Evolutionary conservation across 2,113 vertebrate species (phyloP), one percentile per base, ranked within the genome.

Genomic region (Peromyscus californicus): DNA sequence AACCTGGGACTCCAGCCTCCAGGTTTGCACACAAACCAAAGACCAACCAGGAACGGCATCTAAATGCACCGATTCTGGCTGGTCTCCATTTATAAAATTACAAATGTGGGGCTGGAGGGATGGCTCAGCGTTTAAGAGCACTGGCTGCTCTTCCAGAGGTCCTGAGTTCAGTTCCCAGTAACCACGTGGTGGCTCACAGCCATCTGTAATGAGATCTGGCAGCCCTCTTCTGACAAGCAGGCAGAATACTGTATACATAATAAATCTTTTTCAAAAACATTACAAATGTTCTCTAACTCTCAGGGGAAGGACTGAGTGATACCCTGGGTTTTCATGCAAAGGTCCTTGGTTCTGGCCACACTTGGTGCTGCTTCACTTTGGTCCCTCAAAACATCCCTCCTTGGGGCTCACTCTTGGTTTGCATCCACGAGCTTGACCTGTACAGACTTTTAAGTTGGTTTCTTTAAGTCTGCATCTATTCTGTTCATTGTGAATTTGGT

Each of bases 301-400:
- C 96, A 74, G 5, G 13, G 36, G 8, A 10, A 12, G n/a, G 97
- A 96, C 10, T 82, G 95, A 0, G 19, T 95, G 3, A 36, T 86
- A 9, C 51, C 59, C 91, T 95, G 31, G 24, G 61, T 94, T 97
- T 97, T 91, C 86, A 92, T 88, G 96, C 5, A 93, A 82, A 19
- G 92, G 33, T 39, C n/a, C 90, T 59, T 67, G 13, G 33, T 63
- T 61, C 17, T 74, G 22, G 89, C 26, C 22, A 19, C 4, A 42
- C 21, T 48, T 54, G 54, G 2, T 36, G 51, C 65, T 42, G 31
- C 17, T 65, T 21, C 45, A 24, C 19, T 39, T 13, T 33, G 7
- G 19, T 61, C 76, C 63, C 70, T 69, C 48, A 13, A 67, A 76
- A 24, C 3, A 26, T 0, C 31, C 74, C 11, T 51, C 74, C 42